Conservation (phyloP, 2,797 vertebrate genomes). For the Siniperca scherzeri region DNA sequence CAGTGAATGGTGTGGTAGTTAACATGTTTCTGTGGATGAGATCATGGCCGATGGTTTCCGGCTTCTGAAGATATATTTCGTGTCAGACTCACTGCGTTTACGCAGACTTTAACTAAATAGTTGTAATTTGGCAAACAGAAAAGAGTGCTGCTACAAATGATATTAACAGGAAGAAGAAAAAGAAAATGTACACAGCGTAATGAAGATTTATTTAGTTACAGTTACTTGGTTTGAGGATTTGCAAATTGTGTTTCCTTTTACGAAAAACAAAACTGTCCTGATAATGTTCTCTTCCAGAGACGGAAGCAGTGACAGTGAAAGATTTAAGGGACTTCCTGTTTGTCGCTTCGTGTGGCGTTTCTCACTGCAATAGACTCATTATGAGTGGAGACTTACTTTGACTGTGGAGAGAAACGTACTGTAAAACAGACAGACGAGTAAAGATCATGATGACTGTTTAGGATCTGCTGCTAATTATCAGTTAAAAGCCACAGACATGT, state of each 20-base stretch:
- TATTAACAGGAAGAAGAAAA: background rate
- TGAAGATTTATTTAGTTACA: too few species aligned
- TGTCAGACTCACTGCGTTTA: background rate
- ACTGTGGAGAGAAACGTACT: background rate
- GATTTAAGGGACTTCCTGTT: background rate
- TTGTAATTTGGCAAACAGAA: too few species aligned
- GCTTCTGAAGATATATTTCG: background rate
- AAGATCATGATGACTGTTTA: slow-evolving; percentile 28
- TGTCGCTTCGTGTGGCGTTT: background rate
- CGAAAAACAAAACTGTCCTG: background rate
- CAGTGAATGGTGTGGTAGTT: too few species aligned
- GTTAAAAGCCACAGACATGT: background rate
- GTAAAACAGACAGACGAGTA: slow-evolving; percentile 1
- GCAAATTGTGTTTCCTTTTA: background rate
- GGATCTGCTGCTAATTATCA: background rate
- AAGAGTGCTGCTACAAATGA: too few species aligned
- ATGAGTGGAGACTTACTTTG: background rate
- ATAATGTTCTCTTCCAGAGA: background rate
- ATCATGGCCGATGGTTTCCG: too few species aligned
- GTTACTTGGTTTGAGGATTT: background rate
- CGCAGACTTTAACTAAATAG: too few species aligned
- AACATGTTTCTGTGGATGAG: too few species aligned
- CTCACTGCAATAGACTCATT: background rate
- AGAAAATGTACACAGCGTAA: background rate
- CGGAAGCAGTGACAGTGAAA: background rate